Conservation (phyloP, 2,113 vertebrate genomes). For the Myotis yumanensis region DNA sequence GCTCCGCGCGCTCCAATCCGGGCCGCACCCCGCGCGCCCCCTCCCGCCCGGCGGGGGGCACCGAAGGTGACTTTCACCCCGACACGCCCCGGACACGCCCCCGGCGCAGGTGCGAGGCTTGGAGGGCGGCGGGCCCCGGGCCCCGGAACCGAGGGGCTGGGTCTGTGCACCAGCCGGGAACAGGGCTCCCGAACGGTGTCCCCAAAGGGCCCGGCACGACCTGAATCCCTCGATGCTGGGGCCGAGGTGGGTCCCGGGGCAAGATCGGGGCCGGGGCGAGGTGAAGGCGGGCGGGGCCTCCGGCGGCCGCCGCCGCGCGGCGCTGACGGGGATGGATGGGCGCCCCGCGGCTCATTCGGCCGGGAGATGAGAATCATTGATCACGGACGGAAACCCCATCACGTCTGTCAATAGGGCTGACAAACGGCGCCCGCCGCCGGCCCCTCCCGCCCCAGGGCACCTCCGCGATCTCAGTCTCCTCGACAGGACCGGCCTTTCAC, state of each 20-base stretch:
- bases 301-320: conserved; percentile 8
- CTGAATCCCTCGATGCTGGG: background rate
- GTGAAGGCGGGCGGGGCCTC: conserved; percentile 58
- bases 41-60: conserved; percentile 70
- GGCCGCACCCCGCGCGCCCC: conserved; percentile 77
- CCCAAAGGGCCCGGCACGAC: background rate
- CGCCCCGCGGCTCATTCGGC: conserved; percentile 78
- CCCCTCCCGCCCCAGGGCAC: background rate
- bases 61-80: conserved; percentile 78
- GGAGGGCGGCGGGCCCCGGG: background rate
- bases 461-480: background rate
- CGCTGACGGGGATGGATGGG: conserved; percentile 80
- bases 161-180: background rate
- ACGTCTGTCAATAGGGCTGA: conserved; percentile 80
- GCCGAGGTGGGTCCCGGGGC: conserved; percentile 7
- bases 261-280: conserved; percentile 21
- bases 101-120: conserved; percentile 66
- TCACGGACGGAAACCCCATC: conserved; percentile 80
- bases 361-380: conserved; percentile 82
- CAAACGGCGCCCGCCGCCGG: conserved; percentile 54
- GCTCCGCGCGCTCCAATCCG: conserved; percentile 74
- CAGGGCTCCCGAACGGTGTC: background rate
- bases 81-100: conserved; percentile 75
- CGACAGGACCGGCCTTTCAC: background rate
- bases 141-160: background rate